Conservation (phyloP, 2,113 vertebrate genomes). For the Halichoerus grypus region DNA sequence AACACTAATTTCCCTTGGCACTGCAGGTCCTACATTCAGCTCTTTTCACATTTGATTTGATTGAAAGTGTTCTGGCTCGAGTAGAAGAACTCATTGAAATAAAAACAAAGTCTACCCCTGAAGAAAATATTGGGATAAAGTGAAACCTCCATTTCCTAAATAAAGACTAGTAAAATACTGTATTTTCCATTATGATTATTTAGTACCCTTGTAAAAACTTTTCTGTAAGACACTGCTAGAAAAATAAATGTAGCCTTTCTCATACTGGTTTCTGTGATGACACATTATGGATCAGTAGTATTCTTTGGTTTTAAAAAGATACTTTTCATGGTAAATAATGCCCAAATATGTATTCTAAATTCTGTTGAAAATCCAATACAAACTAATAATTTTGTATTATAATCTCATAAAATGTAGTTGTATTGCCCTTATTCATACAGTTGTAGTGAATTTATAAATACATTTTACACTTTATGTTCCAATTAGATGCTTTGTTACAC, state of each 20-base stretch:
- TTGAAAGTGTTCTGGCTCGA: slow-evolving; percentile 95
- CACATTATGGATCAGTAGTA: background rate
- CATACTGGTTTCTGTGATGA: slow-evolving; percentile 26
- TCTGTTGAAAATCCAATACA: slow-evolving; percentile 50
- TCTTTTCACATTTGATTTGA: slow-evolving; percentile 97
- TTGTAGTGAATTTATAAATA: slow-evolving; percentile 47
- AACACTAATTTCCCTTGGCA: slow-evolving; percentile 78
- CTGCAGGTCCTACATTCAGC: slow-evolving; percentile 95
- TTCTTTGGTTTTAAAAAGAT: slow-evolving; percentile 44
- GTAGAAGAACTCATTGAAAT: slow-evolving; percentile 95
- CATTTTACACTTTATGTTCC: background rate
- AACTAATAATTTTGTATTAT: slow-evolving; percentile 42
- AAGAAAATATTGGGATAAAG: slow-evolving; percentile 85
- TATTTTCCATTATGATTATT: slow-evolving; percentile 53
- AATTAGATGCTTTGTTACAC: background rate
- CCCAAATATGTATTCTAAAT: slow-evolving; percentile 4
- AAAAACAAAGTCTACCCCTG: slow-evolving; percentile 87
- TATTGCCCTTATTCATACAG: background rate
- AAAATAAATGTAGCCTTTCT: slow-evolving; percentile 66
- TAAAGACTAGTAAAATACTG: slow-evolving; percentile 61
- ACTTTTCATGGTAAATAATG: slow-evolving; percentile 41
- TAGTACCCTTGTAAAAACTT: slow-evolving; percentile 42
- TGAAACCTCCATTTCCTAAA: slow-evolving; percentile 73
- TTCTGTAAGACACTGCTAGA: slow-evolving; percentile 48
- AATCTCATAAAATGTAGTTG: slow-evolving; percentile 44